These are phyloP conservation scores for Volucella bombylans DNA, from an alignment of 2,888 invertebrate genomes.

Conservation along the genomic window DNA sequence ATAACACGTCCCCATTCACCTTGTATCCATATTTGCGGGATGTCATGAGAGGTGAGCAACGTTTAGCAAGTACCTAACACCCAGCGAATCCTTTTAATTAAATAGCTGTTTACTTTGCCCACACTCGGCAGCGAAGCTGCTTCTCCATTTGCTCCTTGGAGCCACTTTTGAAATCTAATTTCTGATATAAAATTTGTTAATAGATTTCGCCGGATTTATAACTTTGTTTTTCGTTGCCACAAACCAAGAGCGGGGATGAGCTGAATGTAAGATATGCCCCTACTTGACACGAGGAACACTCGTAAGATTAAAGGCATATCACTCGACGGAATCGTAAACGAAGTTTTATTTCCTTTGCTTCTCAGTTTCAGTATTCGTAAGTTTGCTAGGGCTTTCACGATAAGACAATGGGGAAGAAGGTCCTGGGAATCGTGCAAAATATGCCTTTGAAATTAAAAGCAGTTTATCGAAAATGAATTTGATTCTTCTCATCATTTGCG, in stretches of 20 bases:
- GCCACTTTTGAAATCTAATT: slow-evolving; percentile 72
- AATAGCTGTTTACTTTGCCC: slow-evolving; percentile 71
- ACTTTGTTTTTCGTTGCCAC: slow-evolving; percentile 50
- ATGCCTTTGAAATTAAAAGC: slow-evolving; percentile 61
- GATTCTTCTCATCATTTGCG: slow-evolving; percentile 30
- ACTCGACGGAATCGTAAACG: slow-evolving; percentile 64
- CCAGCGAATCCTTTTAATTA: slow-evolving; percentile 71
- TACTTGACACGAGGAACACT: slow-evolving; percentile 57
- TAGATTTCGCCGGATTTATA: slow-evolving; percentile 71
- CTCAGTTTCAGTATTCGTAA: slow-evolving; percentile 47
- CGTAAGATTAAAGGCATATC: slow-evolving; percentile 63
- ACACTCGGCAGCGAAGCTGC: slow-evolving; percentile 40
- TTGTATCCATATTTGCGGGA: slow-evolving; percentile 49
- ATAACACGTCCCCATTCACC: slow-evolving; percentile 69
- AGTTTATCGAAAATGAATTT: slow-evolving; percentile 66
- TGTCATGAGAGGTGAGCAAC: slow-evolving; percentile 63
- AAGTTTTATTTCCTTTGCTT: slow-evolving; percentile 59
- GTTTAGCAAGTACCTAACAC: slow-evolving; percentile 61
- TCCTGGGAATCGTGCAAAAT: slow-evolving; percentile 35
- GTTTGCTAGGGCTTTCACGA: not conserved
- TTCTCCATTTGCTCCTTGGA: slow-evolving; percentile 26
- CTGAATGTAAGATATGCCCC: not conserved
- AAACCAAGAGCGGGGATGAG: not conserved
- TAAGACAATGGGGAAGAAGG: slow-evolving; percentile 7
- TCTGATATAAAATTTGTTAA: slow-evolving; percentile 73